These are phyloP conservation scores for Daubentonia madagascariensis DNA, from an alignment of 2,113 vertebrate genomes.

Conservation along the genomic window DNA sequence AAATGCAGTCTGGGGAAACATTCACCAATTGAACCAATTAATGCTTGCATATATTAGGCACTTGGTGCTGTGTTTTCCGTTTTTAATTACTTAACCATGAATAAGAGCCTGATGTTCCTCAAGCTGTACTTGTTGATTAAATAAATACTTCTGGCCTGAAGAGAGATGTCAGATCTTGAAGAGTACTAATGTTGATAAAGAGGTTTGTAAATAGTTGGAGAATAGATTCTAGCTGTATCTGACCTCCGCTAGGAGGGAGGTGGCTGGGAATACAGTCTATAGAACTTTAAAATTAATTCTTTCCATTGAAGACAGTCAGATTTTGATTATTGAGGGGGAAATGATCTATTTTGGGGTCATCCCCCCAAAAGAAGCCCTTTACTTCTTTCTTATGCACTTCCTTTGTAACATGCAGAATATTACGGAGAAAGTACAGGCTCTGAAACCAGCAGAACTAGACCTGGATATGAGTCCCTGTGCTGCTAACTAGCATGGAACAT, in stretches of 20 bases:
- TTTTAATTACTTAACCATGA: conserved; percentile 73
- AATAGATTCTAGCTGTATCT: conserved; percentile 36
- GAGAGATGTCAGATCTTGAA: conserved; percentile 66
- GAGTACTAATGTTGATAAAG: conserved; percentile 55
- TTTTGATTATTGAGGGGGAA: background rate
- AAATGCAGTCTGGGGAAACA: conserved; percentile 70
- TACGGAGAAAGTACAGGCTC: background rate
- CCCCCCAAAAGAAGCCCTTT: background rate
- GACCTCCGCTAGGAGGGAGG: conserved; percentile 21
- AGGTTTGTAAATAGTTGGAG: conserved; percentile 53
- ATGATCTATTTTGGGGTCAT: background rate
- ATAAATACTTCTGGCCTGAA: conserved; percentile 72
- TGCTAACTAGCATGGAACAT: background rate
- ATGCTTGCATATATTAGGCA: conserved; percentile 68
- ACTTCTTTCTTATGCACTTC: background rate
- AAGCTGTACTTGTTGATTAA: conserved; percentile 74
- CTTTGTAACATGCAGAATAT: background rate
- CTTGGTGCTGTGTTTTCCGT: conserved; percentile 63
- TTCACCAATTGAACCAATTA: conserved; percentile 76
- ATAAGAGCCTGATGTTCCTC: conserved; percentile 67
- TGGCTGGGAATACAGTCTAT: background rate
- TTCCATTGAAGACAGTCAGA: background rate
- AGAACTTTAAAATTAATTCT: conserved; percentile 3
- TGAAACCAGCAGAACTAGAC: background rate
- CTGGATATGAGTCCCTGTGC: background rate